These are phyloP conservation scores for Zaprionus nigranus DNA, from an alignment of 1,140 invertebrate species.

Conservation along the genomic window DNA sequence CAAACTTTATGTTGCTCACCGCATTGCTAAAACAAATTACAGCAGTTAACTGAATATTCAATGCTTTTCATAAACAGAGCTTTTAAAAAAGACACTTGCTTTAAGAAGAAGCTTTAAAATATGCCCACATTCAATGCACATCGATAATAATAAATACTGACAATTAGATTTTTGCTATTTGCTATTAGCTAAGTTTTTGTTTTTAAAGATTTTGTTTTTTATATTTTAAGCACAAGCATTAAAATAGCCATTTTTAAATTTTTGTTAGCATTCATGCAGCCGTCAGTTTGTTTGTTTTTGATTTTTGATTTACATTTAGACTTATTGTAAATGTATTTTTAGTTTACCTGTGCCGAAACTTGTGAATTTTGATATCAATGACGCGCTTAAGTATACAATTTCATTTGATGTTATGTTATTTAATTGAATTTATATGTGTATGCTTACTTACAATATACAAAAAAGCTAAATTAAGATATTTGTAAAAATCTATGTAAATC, in stretches of 20 bases:
- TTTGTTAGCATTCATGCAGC: conserved; percentile 20
- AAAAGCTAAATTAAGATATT: conserved; percentile 59
- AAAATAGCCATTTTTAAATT: conserved; percentile 23
- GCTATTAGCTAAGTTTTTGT: conserved; percentile 69
- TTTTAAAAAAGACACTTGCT: conserved; percentile 30
- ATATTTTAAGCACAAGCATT: conserved; percentile 43
- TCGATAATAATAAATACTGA: conserved; percentile 78
- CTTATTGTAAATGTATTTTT: conserved; percentile 65
- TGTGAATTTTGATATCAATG: conserved; percentile 64
- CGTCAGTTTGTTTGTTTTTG: conserved; percentile 17
- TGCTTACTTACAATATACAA: conserved; percentile 59
- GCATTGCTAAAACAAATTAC: conserved; percentile 27
- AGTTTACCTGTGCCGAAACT: conserved; percentile 69
- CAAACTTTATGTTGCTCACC: conserved; percentile 47
- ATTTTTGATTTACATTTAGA: conserved; percentile 58
- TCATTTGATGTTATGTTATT: conserved; percentile 28
- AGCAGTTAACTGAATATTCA: conserved; percentile 11
- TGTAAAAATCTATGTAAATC: conserved; percentile 73
- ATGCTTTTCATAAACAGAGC: conserved; percentile 19
- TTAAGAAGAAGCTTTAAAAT: conserved; percentile 56
- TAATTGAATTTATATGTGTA: conserved; percentile 56
- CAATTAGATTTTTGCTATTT: conserved; percentile 72
- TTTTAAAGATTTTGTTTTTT: conserved; percentile 20
- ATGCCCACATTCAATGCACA: conserved; percentile 67
- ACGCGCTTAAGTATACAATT: conserved; percentile 41